Base-by-base conservation (phyloP, 64 coral and sea anemone genomes). In the Orbicella faveolata region DNA sequence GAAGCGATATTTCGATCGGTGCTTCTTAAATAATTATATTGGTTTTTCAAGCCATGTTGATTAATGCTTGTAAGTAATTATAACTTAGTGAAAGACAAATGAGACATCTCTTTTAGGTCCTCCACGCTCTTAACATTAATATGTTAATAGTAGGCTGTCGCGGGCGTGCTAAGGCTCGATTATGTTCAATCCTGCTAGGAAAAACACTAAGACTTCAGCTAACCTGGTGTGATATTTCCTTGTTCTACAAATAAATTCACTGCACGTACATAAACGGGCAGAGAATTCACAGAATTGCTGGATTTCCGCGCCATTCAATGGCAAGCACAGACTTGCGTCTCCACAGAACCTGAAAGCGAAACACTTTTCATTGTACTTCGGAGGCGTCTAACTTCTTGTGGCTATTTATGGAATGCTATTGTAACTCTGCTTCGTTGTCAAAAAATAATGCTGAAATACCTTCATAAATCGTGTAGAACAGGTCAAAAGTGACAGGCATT, bases 71-170 rank as follows among this genome's bases (percentile, higher is more conserved):
- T 25, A 26, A 70, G 67, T 52, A 20, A 63, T 63, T 85, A 73
- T 34, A 85, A 44, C 82, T 65, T 26, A 72, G 65, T 34, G 82
- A 85, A 85, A 8, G 39, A 30, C 82, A 72, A 39, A 72, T 72
- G 37, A 70, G 25, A 69, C 52, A n/a, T n/a, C 10, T n/a, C 21
- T 9, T 26, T 10, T 7, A 67, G 23, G 17, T 69, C 63, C 81
- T 70, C 26, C 33, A 84, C 15, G 19, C 81, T 51, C 81, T 70
- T 69, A 52, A 84, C 39, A 69, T 70, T 52, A 85, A 59, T 12
- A 14, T 59, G 10, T 14, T 59, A 59, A 72, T 66, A 7, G 37
- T 13, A 11, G 36, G 6, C 68, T 15, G 23, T 52, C 10, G 41
- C 36, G 36, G 57, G 30, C 15, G 16, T 36, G 10, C 30, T 44